Percentiles rank a stretch among this genome's conserved stretches.
Evolutionary conservation across 2,888 invertebrate species (phyloP).

Genomic region (Venustoraphidia nigricollis): DNA sequence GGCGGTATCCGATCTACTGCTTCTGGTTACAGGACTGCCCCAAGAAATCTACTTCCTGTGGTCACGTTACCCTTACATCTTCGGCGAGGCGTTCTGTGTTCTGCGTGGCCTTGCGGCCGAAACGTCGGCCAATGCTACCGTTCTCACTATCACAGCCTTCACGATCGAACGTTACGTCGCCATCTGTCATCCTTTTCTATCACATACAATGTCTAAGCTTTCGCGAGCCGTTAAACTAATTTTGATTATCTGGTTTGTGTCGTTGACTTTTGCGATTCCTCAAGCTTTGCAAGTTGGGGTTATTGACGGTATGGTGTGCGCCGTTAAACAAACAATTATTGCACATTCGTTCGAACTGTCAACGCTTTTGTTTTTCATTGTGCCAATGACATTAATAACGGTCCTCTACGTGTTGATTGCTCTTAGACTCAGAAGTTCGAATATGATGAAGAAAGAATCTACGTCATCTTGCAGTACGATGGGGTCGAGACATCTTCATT

Average conservation of each 20-base stretch:
- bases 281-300: constrained; percentile 37
- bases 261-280: constrained; percentile 56
- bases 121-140: constrained; percentile 63
- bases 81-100: constrained; percentile 66
- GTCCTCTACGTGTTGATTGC: constrained; percentile 67
- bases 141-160: constrained; percentile 67
- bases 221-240: constrained; percentile 71
- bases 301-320: constrained; percentile 23
- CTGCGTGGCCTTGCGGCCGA: constrained; percentile 64
- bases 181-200: constrained; percentile 49
- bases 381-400: constrained; percentile 74
- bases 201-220: constrained; percentile 76
- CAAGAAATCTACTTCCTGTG: constrained; percentile 68
- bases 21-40: constrained; percentile 67
- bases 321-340: constrained; percentile 33
- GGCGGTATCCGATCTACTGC: constrained; percentile 66
- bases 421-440: constrained; percentile 49
- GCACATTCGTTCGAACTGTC: constrained; percentile 67
- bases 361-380: constrained; percentile 66
- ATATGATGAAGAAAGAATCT: constrained; percentile 28
- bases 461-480: constrained; percentile 4
- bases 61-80: constrained; percentile 61
- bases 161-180: constrained; percentile 55
- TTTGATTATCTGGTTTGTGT: constrained; percentile 61
- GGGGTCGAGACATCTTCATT: not conserved